Evolutionary conservation across 1,140 invertebrate species (phyloP).

Genomic region (Drosophila subobscura): DNA sequence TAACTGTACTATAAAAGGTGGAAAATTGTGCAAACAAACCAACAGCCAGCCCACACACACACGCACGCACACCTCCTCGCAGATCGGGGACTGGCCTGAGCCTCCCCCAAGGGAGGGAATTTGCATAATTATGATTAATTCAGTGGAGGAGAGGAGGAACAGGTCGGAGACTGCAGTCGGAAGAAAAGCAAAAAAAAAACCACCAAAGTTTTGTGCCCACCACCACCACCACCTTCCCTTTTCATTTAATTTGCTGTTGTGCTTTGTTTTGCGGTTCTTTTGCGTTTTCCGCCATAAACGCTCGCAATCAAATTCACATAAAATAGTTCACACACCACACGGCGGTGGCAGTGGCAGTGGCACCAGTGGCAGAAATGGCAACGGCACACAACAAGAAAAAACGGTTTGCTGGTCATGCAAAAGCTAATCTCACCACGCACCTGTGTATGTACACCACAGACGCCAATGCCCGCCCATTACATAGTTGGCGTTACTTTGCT

Average conservation of each 20-base stretch:
- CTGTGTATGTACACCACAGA: neutral
- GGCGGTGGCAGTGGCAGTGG: conserved; percentile 16
- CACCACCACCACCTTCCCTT: neutral
- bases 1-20: conserved; percentile 83
- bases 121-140: conserved; percentile 83
- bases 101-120: conserved; percentile 45
- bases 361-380: conserved; percentile 20
- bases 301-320: conserved; percentile 78
- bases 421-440: conserved; percentile 2
- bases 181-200: conserved; percentile 29
- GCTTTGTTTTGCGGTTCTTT: conserved; percentile 42
- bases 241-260: conserved; percentile 25
- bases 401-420: conserved; percentile 73
- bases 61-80: no score
- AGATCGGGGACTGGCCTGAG: no score
- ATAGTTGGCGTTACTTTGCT: conserved; percentile 36
- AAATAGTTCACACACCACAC: conserved; percentile 73
- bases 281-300: conserved; percentile 77
- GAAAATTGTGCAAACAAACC: conserved; percentile 82
- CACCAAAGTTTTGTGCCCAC: no score
- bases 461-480: neutral
- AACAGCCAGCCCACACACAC: conserved; percentile 38
- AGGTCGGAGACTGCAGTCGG: conserved; percentile 8
- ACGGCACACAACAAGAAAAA: conserved; percentile 41
- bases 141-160: conserved; percentile 4